Conservation (phyloP, 2,797 vertebrate species). For the Poeciliopsis paucimaculata region DNA sequence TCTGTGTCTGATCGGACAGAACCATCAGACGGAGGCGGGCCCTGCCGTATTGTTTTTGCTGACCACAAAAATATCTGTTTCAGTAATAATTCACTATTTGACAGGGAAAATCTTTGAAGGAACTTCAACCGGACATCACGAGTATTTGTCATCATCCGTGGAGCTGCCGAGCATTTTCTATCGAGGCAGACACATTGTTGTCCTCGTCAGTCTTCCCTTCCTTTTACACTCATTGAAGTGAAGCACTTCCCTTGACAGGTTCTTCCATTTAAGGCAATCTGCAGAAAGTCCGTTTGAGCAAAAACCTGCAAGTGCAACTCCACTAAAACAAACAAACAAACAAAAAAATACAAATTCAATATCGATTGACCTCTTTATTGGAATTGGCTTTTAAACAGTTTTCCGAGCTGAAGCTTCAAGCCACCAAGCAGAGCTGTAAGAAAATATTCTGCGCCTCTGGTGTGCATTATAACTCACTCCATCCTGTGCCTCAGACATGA, state of each 20-base stretch:
- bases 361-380: background rate
- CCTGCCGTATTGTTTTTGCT: slow-evolving; percentile 29
- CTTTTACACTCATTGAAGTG: background rate
- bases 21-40: slow-evolving; percentile 20
- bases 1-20: slow-evolving; percentile 16
- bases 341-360: background rate
- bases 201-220: background rate
- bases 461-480: background rate
- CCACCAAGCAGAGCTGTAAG: slow-evolving; percentile 1
- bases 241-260: background rate
- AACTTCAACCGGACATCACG: background rate
- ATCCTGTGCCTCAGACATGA: background rate
- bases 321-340: background rate
- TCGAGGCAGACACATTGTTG: background rate
- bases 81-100: background rate
- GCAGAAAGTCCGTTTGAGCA: background rate
- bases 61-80: slow-evolving; percentile 28
- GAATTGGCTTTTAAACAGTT: background rate
- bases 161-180: background rate
- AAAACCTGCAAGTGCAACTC: background rate
- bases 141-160: background rate
- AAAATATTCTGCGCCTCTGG: background rate
- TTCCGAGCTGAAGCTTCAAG: background rate
- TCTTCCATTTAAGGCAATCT: background rate
- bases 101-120: background rate